A percentile compares a stretch with the other conserved stretches of the same genome.
These are phyloP conservation scores for Calameuta filiformis DNA, from an alignment of 2,888 invertebrate genomes.

Conservation along the genomic window DNA sequence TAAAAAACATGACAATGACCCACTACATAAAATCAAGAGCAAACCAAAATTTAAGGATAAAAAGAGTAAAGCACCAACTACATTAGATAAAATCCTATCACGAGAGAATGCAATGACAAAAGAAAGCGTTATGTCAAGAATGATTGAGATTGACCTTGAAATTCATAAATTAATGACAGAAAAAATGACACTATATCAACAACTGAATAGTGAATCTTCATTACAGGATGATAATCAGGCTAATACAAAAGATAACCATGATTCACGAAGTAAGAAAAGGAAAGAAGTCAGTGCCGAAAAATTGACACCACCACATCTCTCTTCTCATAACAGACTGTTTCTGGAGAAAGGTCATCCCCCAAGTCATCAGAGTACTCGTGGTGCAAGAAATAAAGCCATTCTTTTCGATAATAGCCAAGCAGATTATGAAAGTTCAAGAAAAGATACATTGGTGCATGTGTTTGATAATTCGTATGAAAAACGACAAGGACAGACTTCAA, in stretches of 20 bases:
- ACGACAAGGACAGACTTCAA: neutral
- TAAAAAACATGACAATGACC: neutral
- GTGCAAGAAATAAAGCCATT: neutral
- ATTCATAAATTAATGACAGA: conserved; percentile 71
- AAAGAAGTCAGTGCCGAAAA: neutral
- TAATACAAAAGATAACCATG: neutral
- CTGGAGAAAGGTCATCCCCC: neutral
- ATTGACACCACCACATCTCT: neutral
- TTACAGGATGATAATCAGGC: neutral
- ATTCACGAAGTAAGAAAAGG: neutral
- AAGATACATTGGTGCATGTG: neutral
- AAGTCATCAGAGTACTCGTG: neutral
- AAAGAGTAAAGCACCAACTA: conserved; percentile 21
- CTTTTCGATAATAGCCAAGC: neutral
- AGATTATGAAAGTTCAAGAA: neutral
- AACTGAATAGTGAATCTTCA: conserved; percentile 65
- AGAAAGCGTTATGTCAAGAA: conserved; percentile 68
- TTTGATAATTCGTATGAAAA: neutral
- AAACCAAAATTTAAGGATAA: conserved; percentile 39
- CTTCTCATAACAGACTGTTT: neutral
- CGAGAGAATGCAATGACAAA: conserved; percentile 27
- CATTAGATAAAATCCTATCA: conserved; percentile 19
- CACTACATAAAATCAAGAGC: conserved; percentile 39
- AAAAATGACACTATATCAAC: conserved; percentile 71
- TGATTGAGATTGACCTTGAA: conserved; percentile 73